Evolutionary conservation across 2,113 vertebrate genomes (phyloP).

Genomic region (Psilopogon haemacephalus): DNA sequence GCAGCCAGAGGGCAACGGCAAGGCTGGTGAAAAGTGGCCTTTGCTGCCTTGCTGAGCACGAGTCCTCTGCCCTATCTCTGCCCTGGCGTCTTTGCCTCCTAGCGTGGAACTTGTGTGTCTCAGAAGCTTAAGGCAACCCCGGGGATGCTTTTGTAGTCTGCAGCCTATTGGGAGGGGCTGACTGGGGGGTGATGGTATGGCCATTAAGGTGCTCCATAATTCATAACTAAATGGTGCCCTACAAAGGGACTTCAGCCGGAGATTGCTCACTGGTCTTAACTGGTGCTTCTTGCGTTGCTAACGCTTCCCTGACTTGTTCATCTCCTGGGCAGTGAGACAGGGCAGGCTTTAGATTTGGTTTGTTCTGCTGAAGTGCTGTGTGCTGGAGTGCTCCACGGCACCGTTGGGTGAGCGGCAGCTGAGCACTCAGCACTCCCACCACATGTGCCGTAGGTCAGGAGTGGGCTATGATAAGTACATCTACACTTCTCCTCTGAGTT

Average conservation of each 20-base stretch:
- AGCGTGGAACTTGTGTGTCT: neutral
- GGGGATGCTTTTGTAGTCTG: neutral
- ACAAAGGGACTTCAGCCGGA: neutral
- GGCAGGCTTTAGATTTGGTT: neutral
- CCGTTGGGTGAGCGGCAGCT: neutral
- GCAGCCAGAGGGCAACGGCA: neutral
- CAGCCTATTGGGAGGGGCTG: neutral
- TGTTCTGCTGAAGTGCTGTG: neutral
- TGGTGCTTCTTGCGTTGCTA: neutral
- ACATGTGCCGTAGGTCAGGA: neutral
- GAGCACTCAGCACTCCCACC: neutral
- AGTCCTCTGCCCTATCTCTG: neutral
- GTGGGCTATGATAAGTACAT: neutral
- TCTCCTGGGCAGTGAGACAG: neutral
- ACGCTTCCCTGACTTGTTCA: neutral
- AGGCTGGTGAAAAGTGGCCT: neutral
- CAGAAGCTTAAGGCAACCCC: neutral
- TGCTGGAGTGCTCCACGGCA: neutral
- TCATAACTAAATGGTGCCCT: neutral
- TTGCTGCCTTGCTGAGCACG: fast-evolving
- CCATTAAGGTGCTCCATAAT: neutral
- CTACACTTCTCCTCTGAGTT: neutral
- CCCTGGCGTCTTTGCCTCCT: neutral
- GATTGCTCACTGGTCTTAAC: neutral
- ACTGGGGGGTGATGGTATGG: neutral